Evolutionary conservation across 1,140 invertebrate species (phyloP).

Genomic region (Schlechtendalia chinensis): DNA sequence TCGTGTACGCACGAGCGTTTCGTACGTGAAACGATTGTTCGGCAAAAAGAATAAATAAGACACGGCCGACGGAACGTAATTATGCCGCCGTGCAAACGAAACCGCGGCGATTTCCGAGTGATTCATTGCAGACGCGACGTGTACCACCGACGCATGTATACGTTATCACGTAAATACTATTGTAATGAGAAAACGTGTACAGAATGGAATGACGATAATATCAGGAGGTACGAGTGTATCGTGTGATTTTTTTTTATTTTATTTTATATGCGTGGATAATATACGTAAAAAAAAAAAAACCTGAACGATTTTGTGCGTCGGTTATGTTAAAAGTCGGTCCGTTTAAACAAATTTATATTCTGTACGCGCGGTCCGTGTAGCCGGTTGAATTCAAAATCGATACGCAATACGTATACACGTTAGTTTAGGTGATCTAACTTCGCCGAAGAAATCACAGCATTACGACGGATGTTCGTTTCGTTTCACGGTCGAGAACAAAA

Average conservation of each 20-base stretch:
- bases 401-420: not conserved
- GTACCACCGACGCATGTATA: too few relatives aligned
- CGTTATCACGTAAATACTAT: slow-evolving; percentile 7
- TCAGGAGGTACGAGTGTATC: not conserved
- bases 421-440: too few relatives aligned
- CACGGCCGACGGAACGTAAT: too few relatives aligned
- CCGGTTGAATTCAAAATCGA: not conserved
- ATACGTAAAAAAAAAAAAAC: too few relatives aligned
- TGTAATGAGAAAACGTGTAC: slow-evolving; percentile 20
- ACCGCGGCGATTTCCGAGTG: not conserved
- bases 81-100: too few relatives aligned
- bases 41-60: too few relatives aligned
- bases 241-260: not conserved
- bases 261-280: not conserved
- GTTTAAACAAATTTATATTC: not conserved
- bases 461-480: too few relatives aligned
- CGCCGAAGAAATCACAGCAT: too few relatives aligned
- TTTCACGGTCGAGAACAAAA: too few relatives aligned
- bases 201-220: not conserved
- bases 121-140: not conserved
- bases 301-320: not conserved
- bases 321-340: not conserved
- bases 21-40: too few relatives aligned
- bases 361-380: not conserved
- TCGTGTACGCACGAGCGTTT: too few relatives aligned